Evolutionary conservation across 2,888 invertebrate genomes (phyloP).

Genomic region (Macrosoma leucophasiata): DNA sequence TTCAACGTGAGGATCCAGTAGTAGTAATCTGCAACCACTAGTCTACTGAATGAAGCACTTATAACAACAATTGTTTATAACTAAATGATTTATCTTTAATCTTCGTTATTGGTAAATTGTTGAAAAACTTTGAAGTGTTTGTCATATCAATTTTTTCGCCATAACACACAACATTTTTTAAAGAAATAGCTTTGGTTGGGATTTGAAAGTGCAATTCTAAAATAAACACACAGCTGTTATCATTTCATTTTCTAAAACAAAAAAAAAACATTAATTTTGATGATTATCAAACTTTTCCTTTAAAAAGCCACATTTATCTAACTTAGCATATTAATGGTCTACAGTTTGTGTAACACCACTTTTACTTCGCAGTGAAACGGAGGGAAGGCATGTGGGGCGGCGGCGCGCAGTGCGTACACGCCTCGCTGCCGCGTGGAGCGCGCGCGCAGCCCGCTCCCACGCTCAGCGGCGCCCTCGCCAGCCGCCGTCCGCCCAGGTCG

Average conservation of each 20-base stretch:
- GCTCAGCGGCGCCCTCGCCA: slow-evolving; percentile 68
- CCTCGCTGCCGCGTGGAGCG: slow-evolving; percentile 65
- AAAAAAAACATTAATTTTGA: too few relatives aligned
- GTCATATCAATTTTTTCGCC: neutral
- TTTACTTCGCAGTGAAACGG: slow-evolving; percentile 53
- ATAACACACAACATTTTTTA: slow-evolving; percentile 3
- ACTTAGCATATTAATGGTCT: neutral
- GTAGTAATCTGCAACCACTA: too few relatives aligned
- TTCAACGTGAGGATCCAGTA: too few relatives aligned
- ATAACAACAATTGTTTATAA: too few relatives aligned
- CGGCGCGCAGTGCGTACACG: slow-evolving; percentile 72
- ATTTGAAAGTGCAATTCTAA: too few relatives aligned
- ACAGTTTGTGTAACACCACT: slow-evolving; percentile 1
- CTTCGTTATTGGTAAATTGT: too few relatives aligned
- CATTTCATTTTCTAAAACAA: too few relatives aligned
- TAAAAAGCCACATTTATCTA: too few relatives aligned
- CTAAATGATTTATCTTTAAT: too few relatives aligned
- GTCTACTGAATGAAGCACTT: too few relatives aligned
- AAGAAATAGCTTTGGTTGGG: neutral
- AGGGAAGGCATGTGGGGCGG: slow-evolving; percentile 70
- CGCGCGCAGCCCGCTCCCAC: slow-evolving; percentile 66
- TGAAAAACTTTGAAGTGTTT: slow-evolving; percentile 3
- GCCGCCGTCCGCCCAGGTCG: slow-evolving; percentile 71
- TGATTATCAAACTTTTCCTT: too few relatives aligned
- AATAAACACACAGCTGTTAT: too few relatives aligned